phyloP scores from a whole-genome alignment of 2,113 vertebrate species.

The Periophthalmus modestus region DNA sequence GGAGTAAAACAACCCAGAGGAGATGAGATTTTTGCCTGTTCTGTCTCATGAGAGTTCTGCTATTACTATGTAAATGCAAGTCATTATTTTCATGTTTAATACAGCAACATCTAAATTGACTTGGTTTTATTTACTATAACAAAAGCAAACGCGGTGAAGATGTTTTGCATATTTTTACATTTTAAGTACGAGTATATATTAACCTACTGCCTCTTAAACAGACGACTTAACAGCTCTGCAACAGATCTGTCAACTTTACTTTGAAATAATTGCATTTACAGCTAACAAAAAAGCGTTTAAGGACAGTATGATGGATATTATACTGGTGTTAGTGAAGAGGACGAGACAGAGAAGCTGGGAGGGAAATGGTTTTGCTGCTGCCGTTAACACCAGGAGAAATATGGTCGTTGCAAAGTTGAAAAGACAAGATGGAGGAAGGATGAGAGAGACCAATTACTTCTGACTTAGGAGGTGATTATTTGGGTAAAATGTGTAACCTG shows the following conservation, averaged over 20 bases:
- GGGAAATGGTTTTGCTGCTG: background rate
- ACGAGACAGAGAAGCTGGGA: background rate
- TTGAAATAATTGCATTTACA: background rate
- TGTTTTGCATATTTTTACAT: background rate
- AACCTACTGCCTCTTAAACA: background rate
- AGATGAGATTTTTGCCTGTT: background rate
- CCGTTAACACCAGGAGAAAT: background rate
- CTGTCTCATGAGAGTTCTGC: background rate
- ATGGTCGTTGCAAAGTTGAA: no score
- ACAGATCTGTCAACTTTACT: background rate
- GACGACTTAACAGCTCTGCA: background rate
- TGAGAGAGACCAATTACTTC: no score
- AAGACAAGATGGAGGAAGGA: no score
- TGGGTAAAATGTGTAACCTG: background rate
- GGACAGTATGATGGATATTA: background rate
- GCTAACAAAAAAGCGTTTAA: no score
- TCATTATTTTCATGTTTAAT: background rate
- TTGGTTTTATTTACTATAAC: background rate
- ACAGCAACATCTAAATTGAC: background rate
- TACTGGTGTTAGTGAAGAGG: background rate
- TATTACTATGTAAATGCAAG: background rate
- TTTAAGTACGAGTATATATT: background rate
- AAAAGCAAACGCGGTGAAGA: background rate
- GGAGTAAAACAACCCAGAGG: background rate
- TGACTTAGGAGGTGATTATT: no score